Percentiles rank a stretch among this genome's conserved stretches.
Evolutionary conservation across 2,797 vertebrate genomes (phyloP).

Genomic region (Avahi laniger): DNA sequence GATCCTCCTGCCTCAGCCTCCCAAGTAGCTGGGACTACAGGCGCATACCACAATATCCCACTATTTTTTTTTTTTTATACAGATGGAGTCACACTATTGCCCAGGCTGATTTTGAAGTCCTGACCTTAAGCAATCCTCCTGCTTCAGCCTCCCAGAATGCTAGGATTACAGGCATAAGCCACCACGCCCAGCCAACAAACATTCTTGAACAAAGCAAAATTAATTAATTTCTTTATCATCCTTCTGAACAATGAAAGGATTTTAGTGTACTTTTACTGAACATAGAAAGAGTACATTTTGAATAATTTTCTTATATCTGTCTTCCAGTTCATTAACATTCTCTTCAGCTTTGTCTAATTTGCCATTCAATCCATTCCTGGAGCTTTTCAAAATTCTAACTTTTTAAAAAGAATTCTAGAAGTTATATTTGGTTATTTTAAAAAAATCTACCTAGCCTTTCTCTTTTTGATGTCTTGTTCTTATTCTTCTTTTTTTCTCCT

Average conservation of each 20-base stretch:
- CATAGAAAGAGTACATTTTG: background rate
- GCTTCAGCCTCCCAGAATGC: background rate
- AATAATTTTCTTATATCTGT: background rate
- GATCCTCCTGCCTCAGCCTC: background rate
- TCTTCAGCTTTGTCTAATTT: constrained; percentile 38
- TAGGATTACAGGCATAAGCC: background rate
- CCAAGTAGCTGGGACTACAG: background rate
- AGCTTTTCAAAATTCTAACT: background rate
- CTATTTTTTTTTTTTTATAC: background rate
- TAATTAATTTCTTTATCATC: background rate
- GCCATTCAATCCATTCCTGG: background rate
- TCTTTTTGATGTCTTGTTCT: background rate
- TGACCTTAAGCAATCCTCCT: background rate
- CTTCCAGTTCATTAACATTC: constrained; percentile 27
- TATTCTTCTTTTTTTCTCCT: background rate
- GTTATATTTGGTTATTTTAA: background rate
- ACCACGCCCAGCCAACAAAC: background rate
- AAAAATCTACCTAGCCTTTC: background rate
- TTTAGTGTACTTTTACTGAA: background rate
- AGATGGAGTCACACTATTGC: background rate
- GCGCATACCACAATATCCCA: background rate
- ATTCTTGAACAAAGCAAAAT: constrained; percentile 7
- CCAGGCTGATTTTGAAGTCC: background rate
- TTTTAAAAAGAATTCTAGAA: background rate
- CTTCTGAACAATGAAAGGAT: background rate